phyloP scores from a whole-genome alignment of 2,888 invertebrate species.

The Yponomeuta evonymella region DNA sequence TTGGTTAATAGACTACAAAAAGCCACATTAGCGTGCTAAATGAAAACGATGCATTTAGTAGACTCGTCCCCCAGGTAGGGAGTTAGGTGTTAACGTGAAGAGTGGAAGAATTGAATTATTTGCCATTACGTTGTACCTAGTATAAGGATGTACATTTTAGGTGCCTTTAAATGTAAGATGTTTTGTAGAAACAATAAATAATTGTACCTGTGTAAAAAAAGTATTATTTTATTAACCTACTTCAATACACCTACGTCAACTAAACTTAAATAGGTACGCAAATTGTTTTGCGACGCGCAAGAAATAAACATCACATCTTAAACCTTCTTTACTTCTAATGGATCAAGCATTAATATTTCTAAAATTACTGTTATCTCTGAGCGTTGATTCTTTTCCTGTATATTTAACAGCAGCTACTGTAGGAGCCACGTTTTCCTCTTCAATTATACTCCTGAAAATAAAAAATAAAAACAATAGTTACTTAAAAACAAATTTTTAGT shows the following conservation, averaged over 20 bases:
- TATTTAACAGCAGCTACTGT: constrained; percentile 40
- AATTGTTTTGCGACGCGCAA: background rate
- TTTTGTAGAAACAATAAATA: constrained; percentile 59
- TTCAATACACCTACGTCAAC: too few species aligned
- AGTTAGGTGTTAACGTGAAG: constrained; percentile 38
- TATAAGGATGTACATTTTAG: constrained; percentile 72
- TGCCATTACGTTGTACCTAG: constrained; percentile 74
- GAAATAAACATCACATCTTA: background rate
- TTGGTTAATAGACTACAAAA: background rate
- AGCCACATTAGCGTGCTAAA: background rate
- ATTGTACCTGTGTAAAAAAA: constrained; percentile 19
- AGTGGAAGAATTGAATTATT: constrained; percentile 54
- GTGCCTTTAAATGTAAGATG: constrained; percentile 69
- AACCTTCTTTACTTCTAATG: background rate
- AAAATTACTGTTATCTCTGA: constrained; percentile 36
- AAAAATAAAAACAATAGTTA: background rate
- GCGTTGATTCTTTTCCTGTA: constrained; percentile 33
- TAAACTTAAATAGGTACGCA: background rate
- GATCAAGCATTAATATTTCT: constrained; percentile 44
- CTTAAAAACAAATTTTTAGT: too few species aligned
- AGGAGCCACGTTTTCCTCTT: constrained; percentile 47
- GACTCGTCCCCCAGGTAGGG: constrained; percentile 24
- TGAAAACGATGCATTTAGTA: background rate
- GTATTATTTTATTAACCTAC: constrained; percentile 21
- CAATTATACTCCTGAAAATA: constrained; percentile 48